Conservation (phyloP, 2,113 vertebrate genomes). For the Haemorhous mexicanus region DNA sequence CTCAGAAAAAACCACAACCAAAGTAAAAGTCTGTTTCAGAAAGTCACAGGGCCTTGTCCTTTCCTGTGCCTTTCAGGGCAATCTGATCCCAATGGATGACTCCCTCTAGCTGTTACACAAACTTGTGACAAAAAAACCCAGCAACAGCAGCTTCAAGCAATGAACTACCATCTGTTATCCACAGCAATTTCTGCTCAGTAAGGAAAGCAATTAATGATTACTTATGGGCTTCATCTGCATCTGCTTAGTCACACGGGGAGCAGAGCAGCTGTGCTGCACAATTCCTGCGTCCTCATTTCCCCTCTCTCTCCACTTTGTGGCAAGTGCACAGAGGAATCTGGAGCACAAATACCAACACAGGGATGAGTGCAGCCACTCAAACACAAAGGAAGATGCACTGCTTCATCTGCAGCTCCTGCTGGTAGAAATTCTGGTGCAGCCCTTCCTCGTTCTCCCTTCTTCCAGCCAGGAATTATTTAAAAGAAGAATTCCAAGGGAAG, state of each 20-base stretch:
- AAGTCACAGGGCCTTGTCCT: background rate
- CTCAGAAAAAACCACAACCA: background rate
- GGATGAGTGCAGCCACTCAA: background rate
- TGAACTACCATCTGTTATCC: background rate
- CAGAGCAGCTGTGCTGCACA: background rate
- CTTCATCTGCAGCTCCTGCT: background rate
- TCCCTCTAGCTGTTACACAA: background rate
- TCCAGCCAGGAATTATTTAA: background rate
- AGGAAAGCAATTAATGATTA: constrained; percentile 11
- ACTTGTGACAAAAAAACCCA: background rate
- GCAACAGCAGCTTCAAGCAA: background rate
- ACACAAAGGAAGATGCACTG: background rate
- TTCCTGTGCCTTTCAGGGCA: background rate
- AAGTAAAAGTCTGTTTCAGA: background rate
- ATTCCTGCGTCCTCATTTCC: background rate
- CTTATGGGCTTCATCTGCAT: background rate
- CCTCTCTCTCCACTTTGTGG: background rate
- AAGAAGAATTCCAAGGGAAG: background rate
- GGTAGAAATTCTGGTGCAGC: background rate
- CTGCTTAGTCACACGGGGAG: background rate
- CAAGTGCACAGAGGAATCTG: background rate
- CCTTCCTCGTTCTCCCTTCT: background rate
- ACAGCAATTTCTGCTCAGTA: background rate
- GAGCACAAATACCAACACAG: background rate
- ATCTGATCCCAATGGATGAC: fast-evolving